Conservation (phyloP, 2,888 invertebrate species). For the Agonum fuliginosum region DNA sequence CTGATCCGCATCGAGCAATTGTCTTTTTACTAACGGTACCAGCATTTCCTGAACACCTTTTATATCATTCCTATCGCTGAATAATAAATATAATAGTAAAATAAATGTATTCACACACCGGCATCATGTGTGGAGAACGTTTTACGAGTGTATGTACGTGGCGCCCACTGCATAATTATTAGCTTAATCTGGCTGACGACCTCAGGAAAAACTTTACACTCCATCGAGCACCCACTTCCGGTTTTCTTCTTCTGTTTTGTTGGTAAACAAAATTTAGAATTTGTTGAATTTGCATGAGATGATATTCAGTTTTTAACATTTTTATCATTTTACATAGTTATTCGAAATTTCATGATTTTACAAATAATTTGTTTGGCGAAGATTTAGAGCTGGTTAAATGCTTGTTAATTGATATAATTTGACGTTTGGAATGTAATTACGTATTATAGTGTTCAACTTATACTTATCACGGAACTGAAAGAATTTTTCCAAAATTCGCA, state of each 20-base stretch:
- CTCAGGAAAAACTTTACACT: neutral
- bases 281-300: too few species aligned
- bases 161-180: slow-evolving; percentile 30
- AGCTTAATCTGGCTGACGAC: slow-evolving; percentile 15
- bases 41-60: slow-evolving; percentile 57
- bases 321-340: too few species aligned
- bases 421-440: too few species aligned
- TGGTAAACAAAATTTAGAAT: too few species aligned
- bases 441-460: too few species aligned
- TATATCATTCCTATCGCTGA: slow-evolving; percentile 47
- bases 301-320: too few species aligned
- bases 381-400: too few species aligned
- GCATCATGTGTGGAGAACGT: slow-evolving; percentile 2
- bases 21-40: slow-evolving; percentile 58
- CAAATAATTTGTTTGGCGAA: too few species aligned
- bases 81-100: slow-evolving; percentile 51
- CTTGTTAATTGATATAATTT: too few species aligned
- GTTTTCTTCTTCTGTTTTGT: neutral
- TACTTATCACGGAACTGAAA: too few species aligned
- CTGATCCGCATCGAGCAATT: slow-evolving; percentile 52
- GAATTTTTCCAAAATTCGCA: too few species aligned
- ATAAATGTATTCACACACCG: neutral
- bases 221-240: slow-evolving; percentile 14
- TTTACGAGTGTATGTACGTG: slow-evolving; percentile 8
- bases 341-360: too few species aligned